Base-by-base conservation (phyloP, 2,888 invertebrate genomes). In the Scaptomyza caliginosa region DNA sequence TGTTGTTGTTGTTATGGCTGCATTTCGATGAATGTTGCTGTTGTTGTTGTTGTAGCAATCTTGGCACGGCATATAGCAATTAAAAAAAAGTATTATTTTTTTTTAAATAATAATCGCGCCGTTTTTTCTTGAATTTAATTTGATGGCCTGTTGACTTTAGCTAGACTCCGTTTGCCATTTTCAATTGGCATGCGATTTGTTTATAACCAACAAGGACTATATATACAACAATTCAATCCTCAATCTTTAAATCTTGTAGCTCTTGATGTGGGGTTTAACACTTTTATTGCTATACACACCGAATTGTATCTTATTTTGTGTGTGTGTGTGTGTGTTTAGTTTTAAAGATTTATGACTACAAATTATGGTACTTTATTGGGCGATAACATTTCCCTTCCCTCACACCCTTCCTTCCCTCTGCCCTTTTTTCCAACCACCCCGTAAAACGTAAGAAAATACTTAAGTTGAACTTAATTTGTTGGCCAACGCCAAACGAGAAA, bases 361-460 rank as follows among this genome's bases (percentile, higher is more conserved):
- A 87, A 87, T 88, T 87, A 87, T 88, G 81, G 88, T 83, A 79
- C 83, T 82, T 83, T 74, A 74, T 70, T 56, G 63, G 82, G 83
- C 85, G 83, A 86, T 81, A 86, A 83, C 88, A 82, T 86, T 86
- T 86, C 86, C 86, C 86, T 88, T 86, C 60, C 66, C 36, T 43
- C 28, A n/a, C n/a, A n/a, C n/a, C n/a, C n/a, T n/a, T n/a, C n/a
- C n/a, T n/a, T n/a, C n/a, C n/a, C n/a, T n/a, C n/a, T n/a, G n/a
- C n/a, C n/a, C n/a, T n/a, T n/a, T n/a, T n/a, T n/a, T n/a, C n/a
- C n/a, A n/a, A n/a, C n/a, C n/a, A 60, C 54, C 55, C 32, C 72
- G 17, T 43, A 43, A 39, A 45, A 54, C 16, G 30, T 17, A 40
- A 42, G 39, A 58, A 69, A 64, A 74, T 74, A 79, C 74, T 77